A percentile compares a stretch with the other conserved stretches of the same genome.
These are phyloP conservation scores for Falco naumanni DNA, from an alignment of 2,797 vertebrate species.

Conservation along the genomic window DNA sequence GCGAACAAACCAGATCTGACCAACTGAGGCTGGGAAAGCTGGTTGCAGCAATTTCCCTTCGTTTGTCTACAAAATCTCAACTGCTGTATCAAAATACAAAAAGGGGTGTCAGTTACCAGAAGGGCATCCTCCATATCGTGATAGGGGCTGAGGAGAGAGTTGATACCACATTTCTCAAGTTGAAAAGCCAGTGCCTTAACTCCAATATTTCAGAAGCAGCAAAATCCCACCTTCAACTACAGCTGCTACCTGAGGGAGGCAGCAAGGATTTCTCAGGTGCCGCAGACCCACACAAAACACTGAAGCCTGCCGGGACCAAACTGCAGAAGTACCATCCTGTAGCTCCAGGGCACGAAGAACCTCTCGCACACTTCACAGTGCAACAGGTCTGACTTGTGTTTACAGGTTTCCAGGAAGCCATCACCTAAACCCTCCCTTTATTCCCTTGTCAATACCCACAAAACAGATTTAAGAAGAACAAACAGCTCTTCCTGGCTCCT, in stretches of 20 bases:
- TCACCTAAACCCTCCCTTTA: not conserved
- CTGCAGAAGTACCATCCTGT: not conserved
- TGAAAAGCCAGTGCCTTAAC: not conserved
- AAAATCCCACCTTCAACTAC: not conserved
- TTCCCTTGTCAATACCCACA: not conserved
- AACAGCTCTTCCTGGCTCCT: not conserved
- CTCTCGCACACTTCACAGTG: not conserved
- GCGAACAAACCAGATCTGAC: not conserved
- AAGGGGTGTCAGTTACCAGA: not conserved
- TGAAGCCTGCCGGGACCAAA: not conserved
- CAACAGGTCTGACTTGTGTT: not conserved
- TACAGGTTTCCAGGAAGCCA: not conserved
- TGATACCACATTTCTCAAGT: rapidly evolving
- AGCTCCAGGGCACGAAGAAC: not conserved
- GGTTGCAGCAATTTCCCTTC: not conserved
- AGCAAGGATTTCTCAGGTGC: not conserved
- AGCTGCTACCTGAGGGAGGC: not conserved
- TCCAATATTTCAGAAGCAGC: not conserved
- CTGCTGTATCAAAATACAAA: rapidly evolving
- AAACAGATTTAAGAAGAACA: not conserved
- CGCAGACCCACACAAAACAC: not conserved
- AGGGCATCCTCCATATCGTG: not conserved
- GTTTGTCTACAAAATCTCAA: not conserved
- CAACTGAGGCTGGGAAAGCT: not conserved
- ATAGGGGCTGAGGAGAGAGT: not conserved